A percentile compares a stretch with the other conserved stretches of the same genome.
Conservation (phyloP, 2,888 invertebrate species). For the Ethmia dodecea region DNA sequence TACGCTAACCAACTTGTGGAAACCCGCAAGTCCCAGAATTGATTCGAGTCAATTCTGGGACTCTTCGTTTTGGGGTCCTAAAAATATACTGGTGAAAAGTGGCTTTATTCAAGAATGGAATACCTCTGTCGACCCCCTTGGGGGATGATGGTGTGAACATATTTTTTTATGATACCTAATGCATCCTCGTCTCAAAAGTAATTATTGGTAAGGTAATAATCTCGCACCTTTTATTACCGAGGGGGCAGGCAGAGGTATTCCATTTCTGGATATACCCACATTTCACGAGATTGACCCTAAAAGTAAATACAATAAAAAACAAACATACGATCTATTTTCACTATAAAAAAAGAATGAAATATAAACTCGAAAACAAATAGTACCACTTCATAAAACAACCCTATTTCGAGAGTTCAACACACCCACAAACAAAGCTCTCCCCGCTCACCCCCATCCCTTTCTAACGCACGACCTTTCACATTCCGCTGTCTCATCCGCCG, state of each 20-base stretch:
- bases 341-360: not conserved
- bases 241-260: not conserved
- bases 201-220: not conserved
- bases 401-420: constrained; percentile 39
- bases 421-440: constrained; percentile 15
- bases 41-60: too few relatives aligned
- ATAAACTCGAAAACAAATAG: constrained; percentile 21
- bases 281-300: not conserved
- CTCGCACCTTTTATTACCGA: not conserved
- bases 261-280: not conserved
- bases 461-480: constrained; percentile 9
- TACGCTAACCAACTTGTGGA: not conserved
- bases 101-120: too few relatives aligned
- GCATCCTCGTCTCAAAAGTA: too few relatives aligned
- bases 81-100: too few relatives aligned
- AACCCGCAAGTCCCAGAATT: not conserved
- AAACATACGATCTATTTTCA: not conserved
- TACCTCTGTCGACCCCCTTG: too few relatives aligned
- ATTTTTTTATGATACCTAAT: too few relatives aligned
- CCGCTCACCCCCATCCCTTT: constrained; percentile 19
- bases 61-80: too few relatives aligned
- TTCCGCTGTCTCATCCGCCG: constrained; percentile 18
- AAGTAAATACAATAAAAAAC: not conserved
- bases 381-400: constrained; percentile 30
- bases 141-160: too few relatives aligned